These are phyloP conservation scores for Gambusia affinis DNA, from an alignment of 2,113 vertebrate species.

Conservation along the genomic window DNA sequence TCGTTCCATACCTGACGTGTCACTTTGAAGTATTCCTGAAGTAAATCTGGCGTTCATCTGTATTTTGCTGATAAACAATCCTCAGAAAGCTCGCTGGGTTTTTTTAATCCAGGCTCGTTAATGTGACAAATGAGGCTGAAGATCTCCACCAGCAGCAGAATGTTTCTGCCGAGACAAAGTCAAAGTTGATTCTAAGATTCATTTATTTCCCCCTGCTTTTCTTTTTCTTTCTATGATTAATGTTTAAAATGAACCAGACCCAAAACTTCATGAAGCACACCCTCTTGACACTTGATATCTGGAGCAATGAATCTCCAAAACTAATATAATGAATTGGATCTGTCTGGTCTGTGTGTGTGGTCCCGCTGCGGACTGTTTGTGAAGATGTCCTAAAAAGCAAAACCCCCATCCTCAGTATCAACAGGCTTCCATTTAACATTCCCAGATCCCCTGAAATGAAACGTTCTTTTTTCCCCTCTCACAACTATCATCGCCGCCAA, in stretches of 20 bases:
- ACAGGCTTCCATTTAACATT: slow-evolving; percentile 65
- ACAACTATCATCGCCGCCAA: slow-evolving; percentile 59
- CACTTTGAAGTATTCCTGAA: background rate
- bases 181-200: slow-evolving; percentile 55
- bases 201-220: slow-evolving; percentile 51
- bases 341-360: slow-evolving; percentile 56
- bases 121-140: slow-evolving; percentile 25
- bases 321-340: slow-evolving; percentile 68
- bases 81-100: background rate
- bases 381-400: slow-evolving; percentile 72
- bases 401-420: slow-evolving; percentile 68
- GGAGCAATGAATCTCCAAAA: slow-evolving; percentile 58
- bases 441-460: slow-evolving; percentile 73
- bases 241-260: slow-evolving; percentile 27
- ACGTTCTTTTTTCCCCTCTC: slow-evolving; percentile 54
- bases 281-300: slow-evolving; percentile 53
- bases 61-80: background rate
- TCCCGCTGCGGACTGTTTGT: slow-evolving; percentile 50
- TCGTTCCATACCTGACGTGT: too few relatives aligned
- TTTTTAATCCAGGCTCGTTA: slow-evolving; percentile 1
- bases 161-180: slow-evolving; percentile 27
- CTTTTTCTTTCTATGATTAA: slow-evolving; percentile 44
- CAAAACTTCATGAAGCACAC: slow-evolving; percentile 22
- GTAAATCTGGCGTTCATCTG: background rate
- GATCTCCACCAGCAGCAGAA: slow-evolving; percentile 3